Conservation (phyloP, 2,113 vertebrate genomes). For the rat (Rattus norvegicus) region GRCr8 NC_086033.1:25983501-25984000, state of each 20-base stretch:
- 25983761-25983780: not conserved
- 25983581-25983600: too few species aligned
- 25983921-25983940: not conserved
- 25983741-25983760: not conserved
- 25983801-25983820: not conserved
- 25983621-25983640: too few species aligned
- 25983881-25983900: not conserved
- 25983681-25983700: not conserved
- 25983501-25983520: too few species aligned
- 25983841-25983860: not conserved
- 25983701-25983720: not conserved
- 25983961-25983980: not conserved
- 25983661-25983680: not conserved
- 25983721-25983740: not conserved
- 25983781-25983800: not conserved
- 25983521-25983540: too few species aligned
- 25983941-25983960: not conserved
- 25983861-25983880: not conserved
- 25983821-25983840: too few species aligned
- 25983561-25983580: too few species aligned
- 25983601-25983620: too few species aligned
- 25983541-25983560: too few species aligned
- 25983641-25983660: not conserved
- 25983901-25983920: not conserved
- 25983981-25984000: not conserved